Conservation (phyloP, 2,888 invertebrate species). For the Mycalesis mineus region DNA sequence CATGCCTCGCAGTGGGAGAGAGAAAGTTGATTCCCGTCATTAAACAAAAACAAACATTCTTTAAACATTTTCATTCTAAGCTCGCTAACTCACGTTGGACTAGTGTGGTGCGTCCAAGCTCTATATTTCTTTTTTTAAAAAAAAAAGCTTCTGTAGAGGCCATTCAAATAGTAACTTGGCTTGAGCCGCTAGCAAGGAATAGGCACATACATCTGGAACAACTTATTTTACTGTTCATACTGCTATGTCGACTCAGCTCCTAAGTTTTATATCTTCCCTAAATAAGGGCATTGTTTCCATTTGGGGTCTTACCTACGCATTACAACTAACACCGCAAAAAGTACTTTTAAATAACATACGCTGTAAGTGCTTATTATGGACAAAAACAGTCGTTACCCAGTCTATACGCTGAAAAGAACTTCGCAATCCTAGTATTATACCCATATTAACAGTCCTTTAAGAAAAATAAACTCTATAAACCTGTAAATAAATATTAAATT, state of each 20-base stretch:
- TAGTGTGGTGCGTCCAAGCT: no score
- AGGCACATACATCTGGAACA: not conserved
- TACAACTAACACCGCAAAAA: not conserved
- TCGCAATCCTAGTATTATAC: not conserved
- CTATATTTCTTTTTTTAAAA: no score
- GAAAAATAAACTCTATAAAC: not conserved
- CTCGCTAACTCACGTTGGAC: no score
- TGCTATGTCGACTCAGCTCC: not conserved
- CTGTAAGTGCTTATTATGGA: constrained; percentile 11
- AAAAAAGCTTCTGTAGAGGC: no score
- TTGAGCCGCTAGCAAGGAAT: no score
- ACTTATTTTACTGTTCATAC: not conserved
- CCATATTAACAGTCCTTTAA: not conserved
- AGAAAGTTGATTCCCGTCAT: no score
- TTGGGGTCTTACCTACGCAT: not conserved
- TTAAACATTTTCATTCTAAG: no score
- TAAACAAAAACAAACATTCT: no score
- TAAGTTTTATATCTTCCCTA: not conserved
- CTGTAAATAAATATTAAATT: constrained; percentile 1
- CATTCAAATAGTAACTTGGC: no score
- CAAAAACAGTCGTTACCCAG: constrained; percentile 8
- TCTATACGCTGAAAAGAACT: constrained; percentile 5
- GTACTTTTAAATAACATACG: not conserved
- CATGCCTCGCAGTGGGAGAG: no score
- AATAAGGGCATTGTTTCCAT: not conserved